These are phyloP conservation scores for Orientallactaga sibirica DNA, from an alignment of 2,797 vertebrate genomes.

Conservation along the genomic window DNA sequence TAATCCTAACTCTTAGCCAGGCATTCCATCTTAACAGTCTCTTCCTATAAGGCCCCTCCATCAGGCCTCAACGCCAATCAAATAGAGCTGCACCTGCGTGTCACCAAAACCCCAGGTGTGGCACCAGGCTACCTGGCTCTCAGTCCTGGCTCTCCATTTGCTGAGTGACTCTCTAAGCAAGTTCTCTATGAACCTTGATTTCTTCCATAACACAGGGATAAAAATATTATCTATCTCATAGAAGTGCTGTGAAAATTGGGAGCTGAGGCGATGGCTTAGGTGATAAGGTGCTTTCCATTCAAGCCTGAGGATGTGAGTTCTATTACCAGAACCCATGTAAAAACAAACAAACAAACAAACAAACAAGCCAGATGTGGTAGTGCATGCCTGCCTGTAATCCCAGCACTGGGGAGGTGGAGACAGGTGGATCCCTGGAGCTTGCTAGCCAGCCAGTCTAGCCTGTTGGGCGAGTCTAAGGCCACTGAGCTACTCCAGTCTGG, in stretches of 20 bases:
- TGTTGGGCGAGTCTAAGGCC: too few species aligned
- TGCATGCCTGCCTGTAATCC: too few species aligned
- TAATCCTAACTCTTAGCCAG: not conserved
- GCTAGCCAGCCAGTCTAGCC: too few species aligned
- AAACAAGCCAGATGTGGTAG: too few species aligned
- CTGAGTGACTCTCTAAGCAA: not conserved
- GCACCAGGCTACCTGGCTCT: not conserved
- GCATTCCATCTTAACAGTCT: not conserved
- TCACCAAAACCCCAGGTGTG: not conserved
- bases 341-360: too few species aligned
- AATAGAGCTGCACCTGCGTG: fast-evolving
- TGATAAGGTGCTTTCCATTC: not conserved
- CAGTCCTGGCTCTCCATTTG: not conserved
- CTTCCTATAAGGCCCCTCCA: not conserved
- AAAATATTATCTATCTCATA: not conserved
- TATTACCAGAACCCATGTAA: not conserved
- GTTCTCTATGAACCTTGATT: not conserved
- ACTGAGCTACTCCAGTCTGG: too few species aligned
- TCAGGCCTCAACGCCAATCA: not conserved
- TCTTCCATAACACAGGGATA: not conserved
- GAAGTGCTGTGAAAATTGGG: not conserved
- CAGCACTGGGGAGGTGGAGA: too few species aligned
- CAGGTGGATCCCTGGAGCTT: too few species aligned
- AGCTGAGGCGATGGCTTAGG: not conserved
- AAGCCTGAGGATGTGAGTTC: not conserved